Percentiles rank a stretch among this genome's conserved stretches.
phyloP scores from a whole-genome alignment of 2,797 vertebrate species.

The Gambusia yucatana region DNA sequence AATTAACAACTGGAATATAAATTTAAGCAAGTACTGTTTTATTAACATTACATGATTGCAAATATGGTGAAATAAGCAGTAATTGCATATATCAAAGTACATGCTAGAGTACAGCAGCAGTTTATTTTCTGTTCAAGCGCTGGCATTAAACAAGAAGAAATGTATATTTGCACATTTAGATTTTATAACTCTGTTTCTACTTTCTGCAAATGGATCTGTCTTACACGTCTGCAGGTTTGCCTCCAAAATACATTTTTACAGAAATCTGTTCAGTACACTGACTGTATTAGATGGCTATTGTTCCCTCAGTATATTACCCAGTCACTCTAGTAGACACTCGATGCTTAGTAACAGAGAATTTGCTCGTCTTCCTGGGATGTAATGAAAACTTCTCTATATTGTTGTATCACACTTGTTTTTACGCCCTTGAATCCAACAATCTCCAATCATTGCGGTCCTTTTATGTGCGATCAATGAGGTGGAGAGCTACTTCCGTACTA shows the following conservation, averaged over 20 bases:
- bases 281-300: neutral
- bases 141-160: neutral
- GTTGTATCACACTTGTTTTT: neutral
- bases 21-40: neutral
- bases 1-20: neutral
- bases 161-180: neutral
- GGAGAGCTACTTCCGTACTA: neutral
- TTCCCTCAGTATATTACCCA: neutral
- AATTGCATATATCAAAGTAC: neutral
- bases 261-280: neutral
- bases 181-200: neutral
- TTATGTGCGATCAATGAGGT: neutral
- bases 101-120: neutral
- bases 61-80: neutral
- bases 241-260: neutral
- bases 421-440: neutral
- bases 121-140: neutral
- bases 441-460: neutral
- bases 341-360: neutral
- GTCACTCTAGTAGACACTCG: neutral
- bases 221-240: neutral
- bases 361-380: neutral
- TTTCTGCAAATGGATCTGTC: neutral
- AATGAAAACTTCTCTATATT: neutral
- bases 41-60: neutral